Evolutionary conservation across 1,140 invertebrate species (phyloP).

Genomic region (Xylocopa sonorina): DNA sequence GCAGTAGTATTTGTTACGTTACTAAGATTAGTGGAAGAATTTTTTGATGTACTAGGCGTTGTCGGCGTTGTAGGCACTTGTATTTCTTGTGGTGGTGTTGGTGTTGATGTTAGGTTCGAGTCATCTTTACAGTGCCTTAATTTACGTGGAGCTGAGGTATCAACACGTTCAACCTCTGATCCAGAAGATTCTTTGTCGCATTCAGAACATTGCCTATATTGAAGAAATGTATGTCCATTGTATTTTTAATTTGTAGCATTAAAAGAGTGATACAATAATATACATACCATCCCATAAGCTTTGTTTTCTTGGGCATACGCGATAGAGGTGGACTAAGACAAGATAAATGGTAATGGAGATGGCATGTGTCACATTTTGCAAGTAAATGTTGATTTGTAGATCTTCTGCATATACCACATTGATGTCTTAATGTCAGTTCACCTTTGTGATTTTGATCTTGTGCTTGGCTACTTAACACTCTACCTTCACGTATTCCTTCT

Average conservation of each 20-base stretch:
- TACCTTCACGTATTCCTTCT: slow-evolving; percentile 80
- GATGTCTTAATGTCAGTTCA: slow-evolving; percentile 78
- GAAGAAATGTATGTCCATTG: background rate
- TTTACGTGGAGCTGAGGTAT: slow-evolving; percentile 89
- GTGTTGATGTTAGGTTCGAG: slow-evolving; percentile 61
- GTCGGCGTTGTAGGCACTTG: slow-evolving; percentile 73
- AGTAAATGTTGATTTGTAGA: slow-evolving; percentile 93
- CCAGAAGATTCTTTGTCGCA: slow-evolving; percentile 92
- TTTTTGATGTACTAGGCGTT: slow-evolving; percentile 70
- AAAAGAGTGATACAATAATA: background rate
- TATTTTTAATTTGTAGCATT: background rate
- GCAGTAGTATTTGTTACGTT: slow-evolving; percentile 61
- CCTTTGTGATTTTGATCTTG: slow-evolving; percentile 84
- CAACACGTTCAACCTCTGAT: slow-evolving; percentile 87
- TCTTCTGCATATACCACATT: slow-evolving; percentile 93
- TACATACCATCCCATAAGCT: slow-evolving; percentile 93
- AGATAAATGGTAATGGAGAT: slow-evolving; percentile 94
- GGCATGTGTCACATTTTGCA: slow-evolving; percentile 97
- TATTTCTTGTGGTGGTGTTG: slow-evolving; percentile 71
- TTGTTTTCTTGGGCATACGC: slow-evolving; percentile 96
- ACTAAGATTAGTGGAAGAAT: slow-evolving; percentile 50
- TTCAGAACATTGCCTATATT: slow-evolving; percentile 91
- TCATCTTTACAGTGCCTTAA: slow-evolving; percentile 89
- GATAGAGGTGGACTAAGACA: slow-evolving; percentile 96
- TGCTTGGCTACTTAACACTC: slow-evolving; percentile 84